Evolutionary conservation across 2,888 invertebrate genomes (phyloP), one percentile per base, ranked within the genome.

Genomic region (Cataglyphis livida): DNA sequence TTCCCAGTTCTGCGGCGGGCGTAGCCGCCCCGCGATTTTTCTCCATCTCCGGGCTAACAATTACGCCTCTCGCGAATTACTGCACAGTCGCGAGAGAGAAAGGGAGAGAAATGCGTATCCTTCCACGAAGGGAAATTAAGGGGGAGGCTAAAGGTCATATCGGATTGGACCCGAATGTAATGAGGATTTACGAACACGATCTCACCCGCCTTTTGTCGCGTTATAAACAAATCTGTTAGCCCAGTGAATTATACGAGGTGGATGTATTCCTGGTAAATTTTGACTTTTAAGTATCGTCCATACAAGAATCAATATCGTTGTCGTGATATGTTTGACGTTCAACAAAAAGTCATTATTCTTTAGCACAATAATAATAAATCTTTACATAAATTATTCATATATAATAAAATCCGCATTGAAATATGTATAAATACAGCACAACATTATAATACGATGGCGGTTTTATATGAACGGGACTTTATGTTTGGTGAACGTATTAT

Each of bases 1-100:
- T 35, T 48, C 28, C 15, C 68, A n/a, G 18, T 51, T 65, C 44
- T 62, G 35, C 66, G 9, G 38, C 57, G 21, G 0, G 32, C 35
- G 12, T 25, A 18, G 21, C 21, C 25, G 25, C 51, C 64, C 44
- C 32, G 35, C 64, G 35, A 61, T 59, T 59, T 48, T 32, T 73
- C 38, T 32, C 59, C 35, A 32, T 78, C 10, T 75, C 44, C 62
- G 18, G 38, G 18, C 44, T 61, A 61, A 75, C 82, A 79, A 87
- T 87, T 87, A 85, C 66, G 66, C 41, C 66, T 59, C 74, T 28
- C 10, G 70, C 71, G 57, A 83, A 76, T 81, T 87, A 87, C 79
- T 65, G 61, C 65, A 38, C 64, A 28, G 57, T 78, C 64, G 51
- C 62, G 54, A 44, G 12, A n/a, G 35, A 35, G 38, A 57, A 32